Percentiles rank a stretch among this genome's conserved stretches.
Evolutionary conservation across 2,113 vertebrate genomes (phyloP).

Genomic region (Dicerorhinus sumatrensis): DNA sequence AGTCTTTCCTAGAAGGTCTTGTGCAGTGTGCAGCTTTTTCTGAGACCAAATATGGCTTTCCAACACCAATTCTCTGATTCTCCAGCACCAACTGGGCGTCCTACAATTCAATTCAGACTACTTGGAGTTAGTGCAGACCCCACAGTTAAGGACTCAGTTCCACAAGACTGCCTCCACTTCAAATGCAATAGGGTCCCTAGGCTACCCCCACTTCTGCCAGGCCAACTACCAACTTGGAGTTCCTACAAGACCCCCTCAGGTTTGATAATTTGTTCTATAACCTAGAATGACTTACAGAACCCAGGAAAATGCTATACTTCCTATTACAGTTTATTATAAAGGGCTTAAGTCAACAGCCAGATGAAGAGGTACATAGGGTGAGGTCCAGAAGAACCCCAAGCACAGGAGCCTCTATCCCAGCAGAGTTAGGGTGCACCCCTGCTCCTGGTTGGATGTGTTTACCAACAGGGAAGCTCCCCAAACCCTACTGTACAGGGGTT

Average conservation of each 20-base stretch:
- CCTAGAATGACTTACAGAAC: neutral
- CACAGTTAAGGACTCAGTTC: neutral
- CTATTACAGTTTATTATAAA: neutral
- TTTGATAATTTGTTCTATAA: neutral
- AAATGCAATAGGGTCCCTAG: neutral
- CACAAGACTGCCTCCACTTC: neutral
- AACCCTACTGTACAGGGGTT: neutral
- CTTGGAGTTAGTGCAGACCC: neutral
- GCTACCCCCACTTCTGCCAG: neutral
- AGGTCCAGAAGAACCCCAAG: neutral
- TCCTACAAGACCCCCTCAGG: neutral
- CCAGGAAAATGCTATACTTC: neutral
- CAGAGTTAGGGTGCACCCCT: neutral
- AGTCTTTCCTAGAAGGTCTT: neutral
- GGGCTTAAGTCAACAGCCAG: neutral
- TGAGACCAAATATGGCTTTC: neutral
- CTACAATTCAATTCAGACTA: neutral
- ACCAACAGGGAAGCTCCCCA: neutral
- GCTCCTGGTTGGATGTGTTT: neutral
- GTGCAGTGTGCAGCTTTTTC: neutral
- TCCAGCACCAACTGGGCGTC: neutral
- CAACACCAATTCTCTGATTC: neutral
- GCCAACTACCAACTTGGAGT: neutral
- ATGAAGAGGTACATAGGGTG: neutral
- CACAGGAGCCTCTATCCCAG: neutral